Evolutionary conservation across 1,140 invertebrate genomes (phyloP), one percentile per base, ranked within the genome.

Genomic region (Laupala kohalensis): DNA sequence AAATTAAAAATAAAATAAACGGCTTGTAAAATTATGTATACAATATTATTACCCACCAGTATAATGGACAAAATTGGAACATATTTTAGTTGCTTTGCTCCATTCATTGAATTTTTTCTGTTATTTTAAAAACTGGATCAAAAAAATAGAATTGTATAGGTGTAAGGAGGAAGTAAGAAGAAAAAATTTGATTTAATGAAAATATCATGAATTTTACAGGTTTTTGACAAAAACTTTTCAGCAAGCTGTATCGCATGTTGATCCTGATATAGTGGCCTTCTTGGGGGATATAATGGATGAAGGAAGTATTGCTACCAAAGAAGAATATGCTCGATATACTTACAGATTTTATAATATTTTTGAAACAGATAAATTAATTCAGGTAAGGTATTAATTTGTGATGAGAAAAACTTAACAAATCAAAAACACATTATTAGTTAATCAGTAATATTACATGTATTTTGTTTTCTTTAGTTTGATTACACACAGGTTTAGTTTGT

Each of bases 281-380:
- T 81, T 97, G 26, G 95, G 96, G 5, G 95, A 98, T 82, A 82
- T 96, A 66, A 90, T 96, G 83, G 94, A 97, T 79, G 95, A 97
- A 83, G 95, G 95, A 0, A 92, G 91, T 71, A 87, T 90, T 71
- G 87, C 93, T 0, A 84, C 82, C 66, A 78, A 84, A 72, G 79
- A 85, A 73, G 85, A 92, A 76, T 96, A 89, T 80, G 80, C 86
- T 75, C 79, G 80, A 71, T 93, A 93, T 82, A 86, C 88, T 30
- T 80, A 84, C 72, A 85, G 92, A 77, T 86, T 94, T 73, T 81
- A 84, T 67, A 81, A 84, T 75, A 92, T 93, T 79, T 94, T 91
- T 81, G 78, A 85, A n/a, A 28, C 65, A 6, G 15, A 72, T 24
- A 24, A 19, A 6, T 29, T 25, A 0, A 25, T 64, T 4, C 25